Percentiles rank a stretch among this genome's conserved stretches.
phyloP scores from a whole-genome alignment of 2,888 invertebrate species.

The Sabatieria punctata region DNA sequence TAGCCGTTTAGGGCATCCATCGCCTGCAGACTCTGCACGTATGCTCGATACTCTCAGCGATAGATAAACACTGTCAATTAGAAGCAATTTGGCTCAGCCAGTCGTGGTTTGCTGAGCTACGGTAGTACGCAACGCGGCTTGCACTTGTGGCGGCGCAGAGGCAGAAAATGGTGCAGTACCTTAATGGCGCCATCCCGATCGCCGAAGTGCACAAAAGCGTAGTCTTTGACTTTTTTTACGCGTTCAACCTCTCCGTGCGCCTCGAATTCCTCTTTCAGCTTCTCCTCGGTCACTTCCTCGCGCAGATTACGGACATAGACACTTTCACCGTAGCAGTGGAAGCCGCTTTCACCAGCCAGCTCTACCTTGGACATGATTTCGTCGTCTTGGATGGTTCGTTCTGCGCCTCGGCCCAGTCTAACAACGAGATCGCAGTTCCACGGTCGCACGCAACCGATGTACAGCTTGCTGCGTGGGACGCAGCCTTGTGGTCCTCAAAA shows the following conservation, averaged over 20 bases:
- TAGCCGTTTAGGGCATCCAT: slow-evolving; percentile 62
- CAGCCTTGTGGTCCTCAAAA: slow-evolving; percentile 97
- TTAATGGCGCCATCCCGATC: slow-evolving; percentile 87
- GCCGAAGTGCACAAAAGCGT: slow-evolving; percentile 97
- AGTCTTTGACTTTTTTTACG: slow-evolving; percentile 98
- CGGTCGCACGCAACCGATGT: slow-evolving; percentile 82
- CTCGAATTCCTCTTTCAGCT: slow-evolving; percentile 83
- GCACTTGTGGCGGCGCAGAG: slow-evolving; percentile 15
- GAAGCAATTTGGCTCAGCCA: too few relatives aligned
- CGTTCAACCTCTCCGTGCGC: slow-evolving; percentile 85
- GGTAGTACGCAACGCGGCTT: background rate
- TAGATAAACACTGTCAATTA: too few relatives aligned
- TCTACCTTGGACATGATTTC: slow-evolving; percentile 88
- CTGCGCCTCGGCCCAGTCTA: slow-evolving; percentile 97
- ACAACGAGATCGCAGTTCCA: slow-evolving; percentile 99
- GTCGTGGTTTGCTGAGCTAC: too few relatives aligned
- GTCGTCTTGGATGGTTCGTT: slow-evolving; percentile 87
- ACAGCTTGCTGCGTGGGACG: slow-evolving; percentile 87
- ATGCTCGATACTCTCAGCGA: too few relatives aligned
- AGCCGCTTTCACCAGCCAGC: slow-evolving; percentile 93
- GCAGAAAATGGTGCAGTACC: slow-evolving; percentile 41
- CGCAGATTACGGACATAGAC: slow-evolving; percentile 95
- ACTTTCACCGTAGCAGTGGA: slow-evolving; percentile 95
- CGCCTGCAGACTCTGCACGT: slow-evolving; percentile 53
- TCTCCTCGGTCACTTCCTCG: slow-evolving; percentile 88